phyloP scores from a whole-genome alignment of 2,797 vertebrate species.

The Gorsachius magnificus region DNA sequence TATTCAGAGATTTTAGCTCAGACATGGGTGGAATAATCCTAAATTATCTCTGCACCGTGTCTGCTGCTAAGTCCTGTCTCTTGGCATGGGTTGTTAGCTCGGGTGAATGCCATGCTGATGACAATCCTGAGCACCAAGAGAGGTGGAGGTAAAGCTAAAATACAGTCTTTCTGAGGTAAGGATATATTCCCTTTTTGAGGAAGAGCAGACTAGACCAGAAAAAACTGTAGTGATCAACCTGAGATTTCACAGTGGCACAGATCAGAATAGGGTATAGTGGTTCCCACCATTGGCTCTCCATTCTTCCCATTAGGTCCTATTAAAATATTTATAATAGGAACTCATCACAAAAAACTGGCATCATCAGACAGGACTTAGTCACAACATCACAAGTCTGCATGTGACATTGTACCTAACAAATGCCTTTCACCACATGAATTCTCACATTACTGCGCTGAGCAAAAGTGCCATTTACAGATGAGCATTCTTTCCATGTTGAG shows the following conservation, averaged over 20 bases:
- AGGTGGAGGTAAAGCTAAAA: background rate
- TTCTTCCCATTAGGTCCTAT: background rate
- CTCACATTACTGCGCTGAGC: conserved; percentile 3
- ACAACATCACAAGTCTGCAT: background rate
- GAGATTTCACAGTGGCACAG: background rate
- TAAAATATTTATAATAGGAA: background rate
- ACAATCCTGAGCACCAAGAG: background rate
- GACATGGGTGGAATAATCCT: background rate
- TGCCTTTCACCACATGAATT: background rate
- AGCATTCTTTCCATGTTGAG: background rate
- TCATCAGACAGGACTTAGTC: background rate
- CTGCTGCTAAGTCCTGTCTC: background rate
- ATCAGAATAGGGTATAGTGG: background rate
- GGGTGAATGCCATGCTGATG: rapidly evolving
- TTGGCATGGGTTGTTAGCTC: background rate
- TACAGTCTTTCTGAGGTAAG: background rate
- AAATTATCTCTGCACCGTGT: background rate
- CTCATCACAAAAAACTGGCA: background rate
- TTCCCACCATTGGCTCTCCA: background rate
- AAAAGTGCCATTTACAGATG: background rate
- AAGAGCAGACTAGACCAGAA: background rate
- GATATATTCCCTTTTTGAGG: background rate
- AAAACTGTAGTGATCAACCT: background rate
- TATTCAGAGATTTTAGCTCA: background rate
- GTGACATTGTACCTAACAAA: background rate